Conservation (phyloP, 1,140 invertebrate genomes). For the Eulimnadia texana region DNA sequence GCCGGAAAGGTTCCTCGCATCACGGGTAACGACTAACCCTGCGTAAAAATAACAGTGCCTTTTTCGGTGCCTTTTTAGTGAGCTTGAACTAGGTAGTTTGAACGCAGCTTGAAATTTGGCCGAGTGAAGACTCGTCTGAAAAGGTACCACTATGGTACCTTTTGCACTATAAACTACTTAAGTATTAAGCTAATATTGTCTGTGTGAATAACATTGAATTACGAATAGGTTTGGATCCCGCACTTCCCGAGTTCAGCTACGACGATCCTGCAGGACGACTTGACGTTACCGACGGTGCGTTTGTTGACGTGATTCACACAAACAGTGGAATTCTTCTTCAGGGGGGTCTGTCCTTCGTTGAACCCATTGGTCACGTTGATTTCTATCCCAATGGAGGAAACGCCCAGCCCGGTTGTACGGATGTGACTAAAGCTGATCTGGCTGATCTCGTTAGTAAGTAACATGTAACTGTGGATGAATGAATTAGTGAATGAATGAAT, state of each 20-base stretch:
- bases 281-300: constrained; percentile 33
- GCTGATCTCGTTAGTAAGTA: constrained; percentile 22
- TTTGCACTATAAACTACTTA: no score
- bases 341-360: constrained; percentile 36
- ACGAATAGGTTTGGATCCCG: constrained; percentile 37
- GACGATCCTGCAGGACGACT: constrained; percentile 29
- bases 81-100: no score
- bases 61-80: no score
- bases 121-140: no score
- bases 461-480: no score
- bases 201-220: constrained; percentile 20
- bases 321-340: constrained; percentile 28
- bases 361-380: constrained; percentile 38
- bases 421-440: constrained; percentile 18
- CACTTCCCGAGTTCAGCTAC: constrained; percentile 34
- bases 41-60: not conserved
- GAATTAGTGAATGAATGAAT: no score
- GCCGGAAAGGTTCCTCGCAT: constrained; percentile 16
- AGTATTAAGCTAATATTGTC: no score
- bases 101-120: no score
- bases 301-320: constrained; percentile 41
- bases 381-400: constrained; percentile 48
- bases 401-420: constrained; percentile 47
- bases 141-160: no score
- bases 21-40: constrained; percentile 14